phyloP scores from a whole-genome alignment of 2,797 vertebrate species.

The Todus mexicanus region DNA sequence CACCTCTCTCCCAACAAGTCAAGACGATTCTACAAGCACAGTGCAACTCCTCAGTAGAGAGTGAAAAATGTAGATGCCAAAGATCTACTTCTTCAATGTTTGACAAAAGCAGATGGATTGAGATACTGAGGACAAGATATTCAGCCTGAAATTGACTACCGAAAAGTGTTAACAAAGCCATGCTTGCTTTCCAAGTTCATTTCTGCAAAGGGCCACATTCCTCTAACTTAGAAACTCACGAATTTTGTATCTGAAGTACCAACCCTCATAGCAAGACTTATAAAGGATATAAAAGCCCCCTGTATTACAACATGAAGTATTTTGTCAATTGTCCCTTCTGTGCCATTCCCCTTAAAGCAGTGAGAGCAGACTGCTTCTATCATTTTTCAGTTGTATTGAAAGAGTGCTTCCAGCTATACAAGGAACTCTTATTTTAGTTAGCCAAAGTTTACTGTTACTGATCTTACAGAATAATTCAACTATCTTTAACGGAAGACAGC shows the following conservation, averaged over 20 bases:
- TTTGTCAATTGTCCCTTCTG: neutral
- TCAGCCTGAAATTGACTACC: neutral
- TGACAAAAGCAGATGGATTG: neutral
- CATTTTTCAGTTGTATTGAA: neutral
- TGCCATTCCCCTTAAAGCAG: neutral
- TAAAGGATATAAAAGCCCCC: rapidly evolving
- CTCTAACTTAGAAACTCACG: neutral
- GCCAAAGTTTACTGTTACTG: neutral
- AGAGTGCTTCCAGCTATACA: neutral
- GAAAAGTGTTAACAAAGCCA: neutral
- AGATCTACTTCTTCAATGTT: neutral
- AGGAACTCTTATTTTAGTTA: neutral
- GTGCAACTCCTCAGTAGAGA: neutral
- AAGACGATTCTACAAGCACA: neutral
- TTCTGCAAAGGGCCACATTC: neutral
- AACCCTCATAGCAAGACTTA: neutral
- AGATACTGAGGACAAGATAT: neutral
- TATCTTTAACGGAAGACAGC: neutral
- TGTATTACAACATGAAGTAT: neutral
- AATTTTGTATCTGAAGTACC: neutral
- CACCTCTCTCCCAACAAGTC: neutral
- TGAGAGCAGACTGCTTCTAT: neutral
- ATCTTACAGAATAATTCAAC: neutral
- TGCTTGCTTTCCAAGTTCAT: neutral
- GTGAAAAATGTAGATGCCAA: neutral